These are phyloP conservation scores for Quadriops clusia DNA, from an alignment of 2,888 invertebrate genomes.

Conservation along the genomic window DNA sequence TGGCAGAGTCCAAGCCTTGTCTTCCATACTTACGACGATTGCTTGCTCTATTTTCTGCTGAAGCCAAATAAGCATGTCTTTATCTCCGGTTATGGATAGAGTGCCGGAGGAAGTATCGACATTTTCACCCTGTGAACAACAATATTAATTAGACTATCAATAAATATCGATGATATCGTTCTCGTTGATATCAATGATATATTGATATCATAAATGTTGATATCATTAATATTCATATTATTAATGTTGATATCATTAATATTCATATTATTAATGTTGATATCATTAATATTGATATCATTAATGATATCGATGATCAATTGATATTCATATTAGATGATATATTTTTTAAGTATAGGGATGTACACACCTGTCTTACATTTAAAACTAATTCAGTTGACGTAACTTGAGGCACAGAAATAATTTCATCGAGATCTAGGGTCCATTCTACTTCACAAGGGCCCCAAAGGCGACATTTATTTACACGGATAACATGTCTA, in stretches of 20 bases:
- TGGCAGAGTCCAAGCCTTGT: constrained; percentile 45
- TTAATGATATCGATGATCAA: too few relatives aligned
- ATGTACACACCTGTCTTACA: constrained; percentile 69
- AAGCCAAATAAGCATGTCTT: constrained; percentile 54
- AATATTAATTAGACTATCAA: not conserved
- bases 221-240: too few relatives aligned
- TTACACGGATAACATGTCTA: constrained; percentile 62
- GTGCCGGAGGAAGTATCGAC: constrained; percentile 45
- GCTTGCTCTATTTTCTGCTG: constrained; percentile 64
- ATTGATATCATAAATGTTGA: too few relatives aligned
- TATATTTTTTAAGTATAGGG: too few relatives aligned
- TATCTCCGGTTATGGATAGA: constrained; percentile 52
- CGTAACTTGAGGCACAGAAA: constrained; percentile 49
- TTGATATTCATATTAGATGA: too few relatives aligned
- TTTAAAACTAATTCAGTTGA: constrained; percentile 54
- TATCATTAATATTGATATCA: too few relatives aligned
- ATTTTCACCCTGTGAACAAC: constrained; percentile 24
- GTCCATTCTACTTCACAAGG: constrained; percentile 70
- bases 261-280: too few relatives aligned
- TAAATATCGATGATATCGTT: not conserved
- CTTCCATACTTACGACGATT: constrained; percentile 61
- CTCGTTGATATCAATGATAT: too few relatives aligned
- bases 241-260: too few relatives aligned
- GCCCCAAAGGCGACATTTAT: constrained; percentile 56
- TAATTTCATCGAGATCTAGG: constrained; percentile 57